A percentile compares a stretch with the other conserved stretches of the same genome.
These are phyloP conservation scores for Melinaea menophilus DNA, from an alignment of 2,888 invertebrate species.

Conservation along the genomic window DNA sequence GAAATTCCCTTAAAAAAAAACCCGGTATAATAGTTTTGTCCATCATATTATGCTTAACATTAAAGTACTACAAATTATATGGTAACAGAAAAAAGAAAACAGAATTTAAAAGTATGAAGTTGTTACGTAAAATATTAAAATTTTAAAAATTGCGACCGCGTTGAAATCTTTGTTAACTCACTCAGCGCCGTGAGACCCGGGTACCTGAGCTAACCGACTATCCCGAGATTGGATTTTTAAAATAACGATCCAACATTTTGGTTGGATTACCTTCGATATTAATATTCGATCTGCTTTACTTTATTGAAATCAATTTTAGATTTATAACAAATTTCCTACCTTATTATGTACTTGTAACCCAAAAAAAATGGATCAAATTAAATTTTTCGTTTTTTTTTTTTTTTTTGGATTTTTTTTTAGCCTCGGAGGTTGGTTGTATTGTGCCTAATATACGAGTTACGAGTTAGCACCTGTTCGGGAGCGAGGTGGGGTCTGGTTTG, in stretches of 20 bases:
- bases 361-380: background rate
- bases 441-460: background rate
- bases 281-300: too few species aligned
- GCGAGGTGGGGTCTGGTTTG: conserved; percentile 18
- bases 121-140: background rate
- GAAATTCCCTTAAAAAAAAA: too few species aligned
- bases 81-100: too few species aligned
- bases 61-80: too few species aligned
- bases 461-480: conserved; percentile 17
- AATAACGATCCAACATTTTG: too few species aligned
- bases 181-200: background rate
- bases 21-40: too few species aligned
- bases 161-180: conserved; percentile 4
- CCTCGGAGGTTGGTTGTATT: too few species aligned
- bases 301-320: background rate
- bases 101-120: too few species aligned
- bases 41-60: too few species aligned
- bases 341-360: background rate
- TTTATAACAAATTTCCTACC: background rate
- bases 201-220: background rate
- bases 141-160: background rate
- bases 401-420: too few species aligned
- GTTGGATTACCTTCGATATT: too few species aligned
- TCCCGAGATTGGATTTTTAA: background rate
- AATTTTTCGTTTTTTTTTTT: too few species aligned